phyloP scores from a whole-genome alignment of 1,140 invertebrate genomes.

The Leptopilina boulardi region DNA sequence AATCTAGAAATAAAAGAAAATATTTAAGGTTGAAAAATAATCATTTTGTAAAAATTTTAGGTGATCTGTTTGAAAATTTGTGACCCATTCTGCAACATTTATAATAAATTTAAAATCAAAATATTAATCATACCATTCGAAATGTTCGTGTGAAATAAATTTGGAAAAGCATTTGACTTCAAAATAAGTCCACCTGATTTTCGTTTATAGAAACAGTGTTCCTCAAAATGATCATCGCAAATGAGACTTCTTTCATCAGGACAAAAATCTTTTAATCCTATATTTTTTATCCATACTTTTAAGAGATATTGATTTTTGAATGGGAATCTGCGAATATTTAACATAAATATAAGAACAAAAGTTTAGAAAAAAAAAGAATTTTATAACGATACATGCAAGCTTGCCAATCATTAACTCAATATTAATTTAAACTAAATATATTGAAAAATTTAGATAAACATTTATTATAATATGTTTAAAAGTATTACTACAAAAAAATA shows the following conservation, averaged over 20 bases:
- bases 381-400: too few relatives aligned
- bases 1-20: too few relatives aligned
- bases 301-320: background rate
- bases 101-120: too few relatives aligned
- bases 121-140: background rate
- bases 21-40: too few relatives aligned
- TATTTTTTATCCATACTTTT: background rate
- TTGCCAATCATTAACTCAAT: too few relatives aligned
- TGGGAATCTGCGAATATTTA: background rate
- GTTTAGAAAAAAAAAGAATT: too few relatives aligned
- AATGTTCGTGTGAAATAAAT: background rate
- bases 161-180: background rate
- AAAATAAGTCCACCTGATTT: background rate
- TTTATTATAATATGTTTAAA: background rate
- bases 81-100: too few relatives aligned
- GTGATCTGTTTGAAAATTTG: too few relatives aligned
- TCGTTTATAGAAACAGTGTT: background rate
- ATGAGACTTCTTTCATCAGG: constrained; percentile 5
- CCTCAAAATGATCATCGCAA: background rate
- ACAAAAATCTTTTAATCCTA: background rate
- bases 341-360: too few relatives aligned
- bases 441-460: background rate
- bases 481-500: background rate
- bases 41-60: too few relatives aligned
- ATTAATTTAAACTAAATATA: background rate